Conservation (phyloP, 2,888 invertebrate species). For the Chouioia cunea region DNA sequence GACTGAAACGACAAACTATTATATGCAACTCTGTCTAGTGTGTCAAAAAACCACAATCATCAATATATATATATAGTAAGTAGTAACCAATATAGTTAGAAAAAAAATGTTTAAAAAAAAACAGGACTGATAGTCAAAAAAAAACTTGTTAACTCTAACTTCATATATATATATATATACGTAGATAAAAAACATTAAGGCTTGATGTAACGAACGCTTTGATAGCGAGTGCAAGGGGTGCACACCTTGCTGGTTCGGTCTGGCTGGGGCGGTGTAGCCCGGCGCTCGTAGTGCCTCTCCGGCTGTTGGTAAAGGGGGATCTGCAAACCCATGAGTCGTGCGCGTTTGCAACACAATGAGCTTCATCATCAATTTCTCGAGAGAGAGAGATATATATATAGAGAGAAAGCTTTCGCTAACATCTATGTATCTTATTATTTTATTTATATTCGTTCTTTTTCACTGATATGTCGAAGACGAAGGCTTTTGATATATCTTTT, state of each 20-base stretch:
- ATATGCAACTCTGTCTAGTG: conserved; percentile 56
- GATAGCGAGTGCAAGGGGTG: conserved; percentile 48
- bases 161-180: conserved; percentile 48
- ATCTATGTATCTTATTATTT: not conserved
- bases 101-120: conserved; percentile 24
- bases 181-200: conserved; percentile 62
- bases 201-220: conserved; percentile 67
- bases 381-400: conserved; percentile 2
- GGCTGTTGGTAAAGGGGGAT: conserved; percentile 76
- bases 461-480: too few species aligned
- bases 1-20: conserved; percentile 56
- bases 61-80: conserved; percentile 28
- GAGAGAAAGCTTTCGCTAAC: not conserved
- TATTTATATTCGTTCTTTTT: too few species aligned
- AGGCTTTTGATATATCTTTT: too few species aligned
- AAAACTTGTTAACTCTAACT: conserved; percentile 55
- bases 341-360: conserved; percentile 62
- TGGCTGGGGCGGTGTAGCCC: conserved; percentile 69
- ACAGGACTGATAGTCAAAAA: conserved; percentile 32
- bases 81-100: too few species aligned
- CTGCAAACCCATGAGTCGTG: conserved; percentile 69
- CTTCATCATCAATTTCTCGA: too few species aligned
- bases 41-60: conserved; percentile 55
- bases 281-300: conserved; percentile 71
- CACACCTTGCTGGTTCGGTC: conserved; percentile 70